Evolutionary conservation across 2,113 vertebrate species (phyloP), one percentile per base, ranked within the genome.

Genomic region (Arvicanthis niloticus): DNA sequence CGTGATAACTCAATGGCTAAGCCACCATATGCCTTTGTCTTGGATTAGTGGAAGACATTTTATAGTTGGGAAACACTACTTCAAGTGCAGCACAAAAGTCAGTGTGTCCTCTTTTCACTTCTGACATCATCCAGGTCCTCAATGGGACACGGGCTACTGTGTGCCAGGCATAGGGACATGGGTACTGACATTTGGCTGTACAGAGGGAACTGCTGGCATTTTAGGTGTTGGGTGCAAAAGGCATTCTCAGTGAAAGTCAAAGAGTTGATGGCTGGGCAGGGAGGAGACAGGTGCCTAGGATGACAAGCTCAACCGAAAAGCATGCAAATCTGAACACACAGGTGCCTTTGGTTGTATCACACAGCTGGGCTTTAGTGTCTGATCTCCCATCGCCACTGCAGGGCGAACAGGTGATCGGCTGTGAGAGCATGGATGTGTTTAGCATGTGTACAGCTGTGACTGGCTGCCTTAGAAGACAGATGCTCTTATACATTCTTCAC

Each of bases 321-420:
- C 73, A 24, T 82, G 68, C 91, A 96, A 91, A 96, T 42, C 72
- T 87, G 76, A 97, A 94, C 95, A 40, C 31, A 86, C 45, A 88
- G 62, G 60, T 56, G 72, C 31, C 42, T 53, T 80, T 73, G 67
- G 31, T n/a, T 88, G 78, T 81, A 80, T 40, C 0, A 15, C 58
- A 88, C 78, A 94, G 58, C 78, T 89, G 62, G 62, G 92, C 24
- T 75, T 60, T 45, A 42, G 72, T 53, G n/a, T 97, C 97, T 97
- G 89, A 98, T 95, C 95, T 97, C 19, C 62, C 90, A 87, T 89
- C 84, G 88, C 91, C 58, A 87, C 98, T 97, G 90, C 48, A 88
- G 97, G 98, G 92, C 93, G 97, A 94, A 96, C 22, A 96, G 81
- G 88, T 96, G 95, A 93, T 95, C 19, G 93, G 58, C 85, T 40